Conservation (phyloP, 2,797 vertebrate species). For the Sebastes itinus region DNA sequence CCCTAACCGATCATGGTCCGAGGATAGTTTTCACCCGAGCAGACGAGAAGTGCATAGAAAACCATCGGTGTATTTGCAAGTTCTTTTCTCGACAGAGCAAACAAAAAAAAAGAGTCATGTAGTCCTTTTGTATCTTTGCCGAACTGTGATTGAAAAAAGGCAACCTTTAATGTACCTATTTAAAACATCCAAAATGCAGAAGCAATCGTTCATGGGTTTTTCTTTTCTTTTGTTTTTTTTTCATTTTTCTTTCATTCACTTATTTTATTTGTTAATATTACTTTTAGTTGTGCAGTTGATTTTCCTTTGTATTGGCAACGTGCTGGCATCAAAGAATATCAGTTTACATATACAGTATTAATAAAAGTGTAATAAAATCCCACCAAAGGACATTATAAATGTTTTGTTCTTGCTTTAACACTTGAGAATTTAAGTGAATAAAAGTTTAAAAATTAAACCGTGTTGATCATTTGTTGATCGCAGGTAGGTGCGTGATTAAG, state of each 20-base stretch:
- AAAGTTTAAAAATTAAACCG: slow-evolving; percentile 85
- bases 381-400: slow-evolving; percentile 99
- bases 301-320: slow-evolving; percentile 94
- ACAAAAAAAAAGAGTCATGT: slow-evolving; percentile 78
- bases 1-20: slow-evolving; percentile 58
- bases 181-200: slow-evolving; percentile 81
- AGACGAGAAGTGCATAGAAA: slow-evolving; percentile 85
- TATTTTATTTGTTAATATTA: slow-evolving; percentile 53
- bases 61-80: slow-evolving; percentile 93
- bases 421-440: slow-evolving; percentile 96
- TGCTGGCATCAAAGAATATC: slow-evolving; percentile 99
- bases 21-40: slow-evolving; percentile 80
- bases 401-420: slow-evolving; percentile 99
- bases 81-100: slow-evolving; percentile 89
- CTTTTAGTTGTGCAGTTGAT: slow-evolving; percentile 88
- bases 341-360: slow-evolving; percentile 95
- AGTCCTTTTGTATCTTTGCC: slow-evolving; percentile 97
- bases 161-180: slow-evolving; percentile 90
- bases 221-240: slow-evolving; percentile 57
- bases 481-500: not conserved
- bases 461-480: slow-evolving; percentile 29
- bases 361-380: slow-evolving; percentile 95
- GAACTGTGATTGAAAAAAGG: slow-evolving; percentile 91
- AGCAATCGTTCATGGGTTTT: slow-evolving; percentile 74
- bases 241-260: slow-evolving; percentile 72